Evolutionary conservation across 2,888 invertebrate genomes (phyloP).

Genomic region (Galeruca laticollis): DNA sequence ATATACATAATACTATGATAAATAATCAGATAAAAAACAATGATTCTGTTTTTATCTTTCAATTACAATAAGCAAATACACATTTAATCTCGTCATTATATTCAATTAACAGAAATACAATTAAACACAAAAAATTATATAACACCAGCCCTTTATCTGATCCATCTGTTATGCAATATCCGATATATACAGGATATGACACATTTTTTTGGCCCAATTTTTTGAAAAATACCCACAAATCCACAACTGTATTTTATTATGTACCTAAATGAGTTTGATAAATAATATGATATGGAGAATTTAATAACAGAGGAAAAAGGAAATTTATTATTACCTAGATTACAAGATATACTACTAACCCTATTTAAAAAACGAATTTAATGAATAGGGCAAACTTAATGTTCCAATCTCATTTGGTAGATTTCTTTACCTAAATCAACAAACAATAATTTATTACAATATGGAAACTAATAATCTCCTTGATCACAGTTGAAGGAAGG

Average conservation of each 20-base stretch:
- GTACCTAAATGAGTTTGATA: neutral
- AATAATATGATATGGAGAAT: no score
- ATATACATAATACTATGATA: no score
- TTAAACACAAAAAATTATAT: neutral
- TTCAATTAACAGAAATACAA: neutral
- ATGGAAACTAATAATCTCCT: no score
- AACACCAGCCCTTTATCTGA: neutral
- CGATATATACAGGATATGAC: slow-evolving; percentile 6
- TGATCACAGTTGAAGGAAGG: neutral
- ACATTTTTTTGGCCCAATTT: neutral
- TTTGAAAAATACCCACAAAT: neutral
- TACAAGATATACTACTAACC: neutral
- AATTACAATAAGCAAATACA: no score
- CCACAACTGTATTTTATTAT: neutral
- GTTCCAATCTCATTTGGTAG: no score
- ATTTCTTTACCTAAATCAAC: no score
- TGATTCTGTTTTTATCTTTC: no score
- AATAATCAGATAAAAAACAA: no score
- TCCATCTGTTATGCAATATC: neutral
- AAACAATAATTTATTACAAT: no score
- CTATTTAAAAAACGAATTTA: no score
- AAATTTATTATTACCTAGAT: neutral
- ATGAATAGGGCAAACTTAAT: no score
- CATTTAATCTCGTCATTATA: no score
- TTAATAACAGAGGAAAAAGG: neutral